Percentiles rank a stretch among this genome's conserved stretches.
phyloP scores from a whole-genome alignment of 2,888 invertebrate species.

The Xestia ashworthii region DNA sequence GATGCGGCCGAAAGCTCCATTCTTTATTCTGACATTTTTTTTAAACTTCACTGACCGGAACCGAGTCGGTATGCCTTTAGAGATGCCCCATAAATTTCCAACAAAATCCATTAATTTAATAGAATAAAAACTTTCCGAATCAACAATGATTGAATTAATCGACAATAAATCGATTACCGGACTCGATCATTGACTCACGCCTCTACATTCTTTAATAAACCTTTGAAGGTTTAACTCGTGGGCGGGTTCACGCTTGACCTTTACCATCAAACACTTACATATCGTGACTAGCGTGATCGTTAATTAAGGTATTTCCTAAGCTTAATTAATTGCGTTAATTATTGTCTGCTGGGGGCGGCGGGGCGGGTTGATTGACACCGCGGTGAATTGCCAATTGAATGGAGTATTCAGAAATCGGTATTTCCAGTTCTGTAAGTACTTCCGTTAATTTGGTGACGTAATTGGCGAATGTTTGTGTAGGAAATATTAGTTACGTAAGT shows the following conservation, averaged over 20 bases:
- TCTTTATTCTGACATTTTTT: neutral
- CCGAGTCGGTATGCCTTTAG: constrained; percentile 3
- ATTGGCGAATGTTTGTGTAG: constrained; percentile 34
- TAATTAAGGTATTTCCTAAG: constrained; percentile 79
- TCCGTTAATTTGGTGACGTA: constrained; percentile 47
- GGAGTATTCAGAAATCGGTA: constrained; percentile 49
- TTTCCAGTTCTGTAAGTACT: constrained; percentile 53
- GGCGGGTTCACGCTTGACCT: constrained; percentile 76
- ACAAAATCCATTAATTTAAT: constrained; percentile 52
- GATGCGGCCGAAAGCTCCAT: neutral
- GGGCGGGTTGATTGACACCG: constrained; percentile 69
- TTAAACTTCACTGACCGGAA: neutral
- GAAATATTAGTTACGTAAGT: constrained; percentile 28
- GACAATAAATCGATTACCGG: constrained; percentile 58
- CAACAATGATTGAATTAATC: constrained; percentile 59
- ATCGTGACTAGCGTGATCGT: constrained; percentile 78
- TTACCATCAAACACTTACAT: constrained; percentile 75
- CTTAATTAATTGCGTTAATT: constrained; percentile 83
- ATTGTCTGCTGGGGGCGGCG: constrained; percentile 71
- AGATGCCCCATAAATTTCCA: constrained; percentile 11
- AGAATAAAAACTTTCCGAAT: constrained; percentile 47
- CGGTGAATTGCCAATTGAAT: constrained; percentile 64
- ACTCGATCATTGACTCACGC: constrained; percentile 55
- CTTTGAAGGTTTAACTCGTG: constrained; percentile 62
- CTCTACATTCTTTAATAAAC: constrained; percentile 62